Conservation (phyloP, 2,888 invertebrate genomes). For the Ochropleura plecta region DNA sequence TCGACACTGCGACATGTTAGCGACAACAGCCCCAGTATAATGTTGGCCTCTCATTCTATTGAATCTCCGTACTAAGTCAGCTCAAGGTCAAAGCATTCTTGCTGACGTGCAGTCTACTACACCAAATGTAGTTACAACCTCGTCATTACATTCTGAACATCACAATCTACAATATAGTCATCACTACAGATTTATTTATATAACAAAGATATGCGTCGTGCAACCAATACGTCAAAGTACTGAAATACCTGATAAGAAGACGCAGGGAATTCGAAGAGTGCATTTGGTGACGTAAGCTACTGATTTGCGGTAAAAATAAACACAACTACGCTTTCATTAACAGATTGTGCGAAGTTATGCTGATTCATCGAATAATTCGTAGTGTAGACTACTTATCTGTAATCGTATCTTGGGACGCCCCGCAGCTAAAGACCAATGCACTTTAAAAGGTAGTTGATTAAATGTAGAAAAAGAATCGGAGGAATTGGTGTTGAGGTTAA, state of each 20-base stretch:
- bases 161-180: not conserved
- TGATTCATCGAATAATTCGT: not conserved
- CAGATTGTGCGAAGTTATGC: not conserved
- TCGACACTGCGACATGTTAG: not conserved
- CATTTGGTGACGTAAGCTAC: constrained; percentile 5
- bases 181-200: constrained; percentile 29
- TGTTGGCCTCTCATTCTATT: not conserved
- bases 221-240: constrained; percentile 32
- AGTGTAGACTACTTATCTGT: not conserved
- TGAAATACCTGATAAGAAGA: constrained; percentile 30
- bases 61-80: not conserved
- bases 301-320: constrained; percentile 28
- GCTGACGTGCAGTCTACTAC: not conserved
- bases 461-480: not conserved
- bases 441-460: not conserved
- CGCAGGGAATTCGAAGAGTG: constrained; percentile 20
- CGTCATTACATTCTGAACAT: constrained; percentile 6
- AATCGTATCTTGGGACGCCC: not conserved
- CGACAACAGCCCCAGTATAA: not conserved
- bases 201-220: constrained; percentile 7
- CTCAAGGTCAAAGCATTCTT: not conserved
- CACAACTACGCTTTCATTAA: constrained; percentile 8
- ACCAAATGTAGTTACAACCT: not conserved
- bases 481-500: no score
- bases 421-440: not conserved